phyloP scores from a whole-genome alignment of 1,140 invertebrate genomes.

The Anastrepha obliqua region DNA sequence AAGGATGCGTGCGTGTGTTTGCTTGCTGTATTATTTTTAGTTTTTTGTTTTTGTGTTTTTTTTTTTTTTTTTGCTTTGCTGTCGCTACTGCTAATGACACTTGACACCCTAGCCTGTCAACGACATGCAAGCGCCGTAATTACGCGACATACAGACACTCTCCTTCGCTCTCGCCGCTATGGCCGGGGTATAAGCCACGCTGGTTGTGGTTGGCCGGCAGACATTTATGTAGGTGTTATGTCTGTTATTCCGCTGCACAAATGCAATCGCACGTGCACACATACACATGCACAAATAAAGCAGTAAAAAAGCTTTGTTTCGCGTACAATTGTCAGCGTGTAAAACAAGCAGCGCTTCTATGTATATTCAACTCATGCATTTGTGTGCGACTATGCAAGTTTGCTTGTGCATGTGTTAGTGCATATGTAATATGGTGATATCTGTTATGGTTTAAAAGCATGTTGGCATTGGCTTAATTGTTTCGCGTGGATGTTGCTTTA shows the following conservation, averaged over 20 bases:
- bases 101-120: slow-evolving; percentile 45
- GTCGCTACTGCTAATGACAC: slow-evolving; percentile 32
- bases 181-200: neutral
- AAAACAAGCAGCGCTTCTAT: neutral
- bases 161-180: neutral
- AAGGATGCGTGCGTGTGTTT: neutral
- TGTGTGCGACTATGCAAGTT: neutral
- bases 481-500: neutral
- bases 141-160: neutral
- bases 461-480: neutral
- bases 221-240: slow-evolving; percentile 43
- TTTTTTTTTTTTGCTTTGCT: slow-evolving; percentile 12
- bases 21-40: neutral
- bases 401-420: neutral
- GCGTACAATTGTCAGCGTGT: neutral
- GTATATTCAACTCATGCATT: neutral
- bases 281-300: neutral
- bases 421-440: neutral
- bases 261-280: neutral
- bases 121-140: slow-evolving; percentile 34
- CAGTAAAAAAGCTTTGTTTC: neutral
- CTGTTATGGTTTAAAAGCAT: neutral
- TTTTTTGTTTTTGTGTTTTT: neutral
- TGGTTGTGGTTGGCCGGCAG: slow-evolving; percentile 21
- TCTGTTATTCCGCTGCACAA: neutral